phyloP scores from a whole-genome alignment of 2,888 invertebrate species.

The Phragmatobia fuliginosa region DNA sequence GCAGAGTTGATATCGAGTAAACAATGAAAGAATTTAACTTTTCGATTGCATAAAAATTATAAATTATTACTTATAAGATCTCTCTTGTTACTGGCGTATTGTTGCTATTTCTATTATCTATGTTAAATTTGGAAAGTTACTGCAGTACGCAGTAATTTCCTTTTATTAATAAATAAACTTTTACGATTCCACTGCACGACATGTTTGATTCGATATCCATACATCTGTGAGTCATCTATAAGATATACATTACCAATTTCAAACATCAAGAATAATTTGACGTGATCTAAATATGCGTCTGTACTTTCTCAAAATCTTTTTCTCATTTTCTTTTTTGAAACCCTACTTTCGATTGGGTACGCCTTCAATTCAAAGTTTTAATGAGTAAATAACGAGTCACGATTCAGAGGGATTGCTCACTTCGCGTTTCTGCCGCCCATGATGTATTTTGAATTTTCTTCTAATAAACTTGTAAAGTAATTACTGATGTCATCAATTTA shows the following conservation, averaged over 20 bases:
- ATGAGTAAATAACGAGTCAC: constrained; percentile 82
- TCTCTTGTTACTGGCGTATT: too few relatives aligned
- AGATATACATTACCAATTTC: neutral
- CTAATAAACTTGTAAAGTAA: constrained; percentile 46
- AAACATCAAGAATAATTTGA: neutral
- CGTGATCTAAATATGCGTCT: neutral
- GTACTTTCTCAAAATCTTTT: constrained; percentile 2
- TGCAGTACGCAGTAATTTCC: too few relatives aligned
- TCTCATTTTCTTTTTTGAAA: constrained; percentile 29
- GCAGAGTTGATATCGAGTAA: too few relatives aligned
- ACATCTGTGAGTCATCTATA: too few relatives aligned
- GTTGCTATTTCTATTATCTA: too few relatives aligned
- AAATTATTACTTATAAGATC: too few relatives aligned
- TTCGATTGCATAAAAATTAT: too few relatives aligned
- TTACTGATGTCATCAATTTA: constrained; percentile 39
- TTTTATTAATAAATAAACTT: too few relatives aligned
- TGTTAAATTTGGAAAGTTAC: too few relatives aligned
- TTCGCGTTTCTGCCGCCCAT: constrained; percentile 56
- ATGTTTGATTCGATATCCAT: too few relatives aligned
- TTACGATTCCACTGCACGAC: too few relatives aligned
- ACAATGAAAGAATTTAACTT: too few relatives aligned
- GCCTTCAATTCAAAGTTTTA: constrained; percentile 79
- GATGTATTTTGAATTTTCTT: constrained; percentile 46
- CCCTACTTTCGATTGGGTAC: constrained; percentile 60
- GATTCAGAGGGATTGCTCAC: constrained; percentile 70